Evolutionary conservation across 2,113 vertebrate genomes (phyloP), one percentile per base, ranked within the genome.

Genomic region (Microcebus griseorufus): DNA sequence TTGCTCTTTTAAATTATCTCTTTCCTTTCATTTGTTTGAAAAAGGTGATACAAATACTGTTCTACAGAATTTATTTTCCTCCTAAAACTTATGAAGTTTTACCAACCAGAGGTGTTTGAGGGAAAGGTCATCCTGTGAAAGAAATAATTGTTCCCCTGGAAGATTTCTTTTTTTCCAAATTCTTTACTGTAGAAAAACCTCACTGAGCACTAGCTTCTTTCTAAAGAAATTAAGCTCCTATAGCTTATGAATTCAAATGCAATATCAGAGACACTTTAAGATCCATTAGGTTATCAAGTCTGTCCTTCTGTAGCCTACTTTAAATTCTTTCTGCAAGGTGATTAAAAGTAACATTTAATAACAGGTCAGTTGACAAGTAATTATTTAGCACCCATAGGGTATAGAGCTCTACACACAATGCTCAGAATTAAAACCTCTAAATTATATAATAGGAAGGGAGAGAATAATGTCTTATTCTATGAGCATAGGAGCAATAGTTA

Each of bases 331-430:
- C 65, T 82, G 75, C 83, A 95, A 88, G 64, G 96, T 92, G 93
- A 97, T 97, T 97, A 98, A 97, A 98, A 95, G 89, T 97, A 97
- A 90, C 92, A 96, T 95, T 94, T 97, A 97, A 97, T 95, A 97
- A 96, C 81, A 97, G 95, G 90, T 97, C 95, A 97, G 83, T 93
- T 97, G 83, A 81, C 91, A 94, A 98, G 96, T 88, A 97, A 97
- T 98, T 98, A 97, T 93, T 96, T 95, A 93, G 75, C 79, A 79
- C 92, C 82, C 64, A 87, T n/a, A 64, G 83, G 75, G n/a, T 82
- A n/a, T 75, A 83, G 32, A 95, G 39, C 34, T 84, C 89, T 92
- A 53, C 90, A 64, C 10, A 83, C 94, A 95, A 93, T 64, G 34
- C 58, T 96, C 32, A 94, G 45, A 96, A 87, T 93, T 96, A 91